Evolutionary conservation across 2,113 vertebrate species (phyloP).

Genomic region (Chloroceryle aenea): DNA sequence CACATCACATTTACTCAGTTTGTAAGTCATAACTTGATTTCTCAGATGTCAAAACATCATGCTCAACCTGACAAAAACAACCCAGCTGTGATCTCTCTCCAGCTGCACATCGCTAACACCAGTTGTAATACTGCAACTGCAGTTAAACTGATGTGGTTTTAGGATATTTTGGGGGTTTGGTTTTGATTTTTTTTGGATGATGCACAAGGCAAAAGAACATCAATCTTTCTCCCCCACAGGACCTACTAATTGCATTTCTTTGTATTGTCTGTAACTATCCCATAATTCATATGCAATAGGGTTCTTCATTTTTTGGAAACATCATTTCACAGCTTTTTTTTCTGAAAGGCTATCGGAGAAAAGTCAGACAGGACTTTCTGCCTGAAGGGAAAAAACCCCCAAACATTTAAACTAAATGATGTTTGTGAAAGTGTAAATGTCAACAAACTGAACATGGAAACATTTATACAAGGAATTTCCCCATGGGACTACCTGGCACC

Average conservation of each 20-base stretch:
- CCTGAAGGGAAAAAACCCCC: not conserved
- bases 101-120: not conserved
- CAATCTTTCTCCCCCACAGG: not conserved
- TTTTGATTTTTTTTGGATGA: not conserved
- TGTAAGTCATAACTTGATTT: slow-evolving; percentile 17
- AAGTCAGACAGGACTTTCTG: not conserved
- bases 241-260: not conserved
- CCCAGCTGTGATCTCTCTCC: not conserved
- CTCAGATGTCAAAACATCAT: not conserved
- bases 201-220: not conserved
- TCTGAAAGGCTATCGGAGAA: not conserved
- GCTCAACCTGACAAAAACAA: not conserved
- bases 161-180: not conserved
- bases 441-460: not conserved
- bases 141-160: not conserved
- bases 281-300: not conserved
- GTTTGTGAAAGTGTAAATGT: not conserved
- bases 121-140: not conserved
- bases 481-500: not conserved
- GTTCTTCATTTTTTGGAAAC: not conserved
- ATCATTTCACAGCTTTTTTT: not conserved
- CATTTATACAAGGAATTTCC: not conserved
- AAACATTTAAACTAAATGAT: not conserved
- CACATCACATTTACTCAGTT: slow-evolving; percentile 6
- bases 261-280: not conserved